Percentiles rank a stretch among this genome's conserved stretches.
Conservation (phyloP, 2,797 vertebrate species). For the Schizothorax lantsangensis region DNA sequence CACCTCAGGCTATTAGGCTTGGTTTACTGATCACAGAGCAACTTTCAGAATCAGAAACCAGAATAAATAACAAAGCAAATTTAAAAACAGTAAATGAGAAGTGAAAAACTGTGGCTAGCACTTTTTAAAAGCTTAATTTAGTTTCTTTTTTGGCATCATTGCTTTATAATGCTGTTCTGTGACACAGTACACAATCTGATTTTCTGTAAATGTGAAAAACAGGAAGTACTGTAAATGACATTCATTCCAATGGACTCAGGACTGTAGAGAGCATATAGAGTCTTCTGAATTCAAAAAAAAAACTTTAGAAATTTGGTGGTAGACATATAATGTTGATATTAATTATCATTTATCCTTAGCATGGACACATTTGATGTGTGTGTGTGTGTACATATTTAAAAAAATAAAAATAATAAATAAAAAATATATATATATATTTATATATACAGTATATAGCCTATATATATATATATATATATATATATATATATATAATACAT, state of each 20-base stretch:
- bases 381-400: too few relatives aligned
- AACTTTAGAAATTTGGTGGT: not conserved
- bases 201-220: not conserved
- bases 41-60: not conserved
- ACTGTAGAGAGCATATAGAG: not conserved
- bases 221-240: not conserved
- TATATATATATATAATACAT: too few relatives aligned
- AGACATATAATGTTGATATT: not conserved
- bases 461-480: too few relatives aligned
- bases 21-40: slow-evolving; percentile 49
- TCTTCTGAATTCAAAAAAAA: not conserved
- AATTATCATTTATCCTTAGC: not conserved
- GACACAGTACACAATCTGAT: not conserved
- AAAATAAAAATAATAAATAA: too few relatives aligned
- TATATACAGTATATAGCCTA: too few relatives aligned
- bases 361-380: too few relatives aligned
- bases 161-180: not conserved
- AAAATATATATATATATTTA: too few relatives aligned
- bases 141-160: too few relatives aligned
- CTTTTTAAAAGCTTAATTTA: not conserved
- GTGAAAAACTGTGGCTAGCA: not conserved
- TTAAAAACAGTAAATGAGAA: not conserved
- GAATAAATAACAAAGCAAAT: not conserved
- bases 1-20: slow-evolving; percentile 35
- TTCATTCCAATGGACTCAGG: not conserved